These are phyloP conservation scores for Aphelocoma californica DNA, from an alignment of 2,797 vertebrate species.

Conservation along the genomic window DNA sequence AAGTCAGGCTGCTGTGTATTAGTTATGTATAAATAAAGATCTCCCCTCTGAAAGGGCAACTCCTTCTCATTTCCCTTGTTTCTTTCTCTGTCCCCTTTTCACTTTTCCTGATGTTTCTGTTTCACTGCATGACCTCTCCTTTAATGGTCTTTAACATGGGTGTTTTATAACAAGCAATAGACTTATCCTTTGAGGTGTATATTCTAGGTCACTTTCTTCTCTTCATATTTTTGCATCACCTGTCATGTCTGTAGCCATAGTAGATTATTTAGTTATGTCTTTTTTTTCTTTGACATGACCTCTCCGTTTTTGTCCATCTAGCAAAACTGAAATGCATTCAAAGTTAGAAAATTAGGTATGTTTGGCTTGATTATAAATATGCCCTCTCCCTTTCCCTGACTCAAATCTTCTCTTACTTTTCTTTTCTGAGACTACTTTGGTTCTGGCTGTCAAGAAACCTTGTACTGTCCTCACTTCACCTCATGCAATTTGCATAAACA, in stretches of 20 bases:
- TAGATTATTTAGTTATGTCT: background rate
- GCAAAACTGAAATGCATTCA: background rate
- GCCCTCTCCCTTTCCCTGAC: background rate
- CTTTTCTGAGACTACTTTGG: background rate
- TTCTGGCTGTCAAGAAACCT: background rate
- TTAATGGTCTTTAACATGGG: background rate
- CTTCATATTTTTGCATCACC: background rate
- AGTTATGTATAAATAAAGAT: background rate
- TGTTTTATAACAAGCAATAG: background rate
- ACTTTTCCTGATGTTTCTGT: background rate
- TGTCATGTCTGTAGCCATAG: background rate
- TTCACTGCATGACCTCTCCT: background rate
- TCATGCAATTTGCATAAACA: background rate
- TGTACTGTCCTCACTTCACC: slow-evolving; percentile 30
- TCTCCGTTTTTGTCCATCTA: background rate
- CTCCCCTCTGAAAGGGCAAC: background rate
- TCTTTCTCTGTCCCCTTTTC: background rate
- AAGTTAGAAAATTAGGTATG: background rate
- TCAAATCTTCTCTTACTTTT: background rate
- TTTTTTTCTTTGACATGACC: background rate
- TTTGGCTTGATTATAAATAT: background rate
- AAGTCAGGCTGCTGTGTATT: background rate
- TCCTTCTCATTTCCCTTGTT: background rate
- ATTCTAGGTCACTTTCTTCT: background rate
- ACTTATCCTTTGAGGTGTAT: background rate